A percentile compares a stretch with the other conserved stretches of the same genome.
Conservation (phyloP, 2,113 vertebrate genomes). For the Myotis davidii region DNA sequence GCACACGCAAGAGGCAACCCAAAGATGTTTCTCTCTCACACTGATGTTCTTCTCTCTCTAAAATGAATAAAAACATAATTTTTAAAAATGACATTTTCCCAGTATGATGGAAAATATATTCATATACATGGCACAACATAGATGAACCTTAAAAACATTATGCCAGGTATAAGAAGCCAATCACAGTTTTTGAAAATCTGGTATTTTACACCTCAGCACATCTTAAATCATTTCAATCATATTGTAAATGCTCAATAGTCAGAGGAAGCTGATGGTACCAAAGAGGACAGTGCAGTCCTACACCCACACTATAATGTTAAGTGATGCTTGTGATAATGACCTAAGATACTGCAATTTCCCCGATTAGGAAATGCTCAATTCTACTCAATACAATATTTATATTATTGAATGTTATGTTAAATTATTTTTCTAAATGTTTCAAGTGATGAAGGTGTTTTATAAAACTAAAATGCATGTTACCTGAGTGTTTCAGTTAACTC, state of each 20-base stretch:
- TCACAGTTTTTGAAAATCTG: slow-evolving; percentile 35
- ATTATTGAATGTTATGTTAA: background rate
- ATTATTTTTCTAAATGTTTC: background rate
- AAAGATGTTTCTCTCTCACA: no score
- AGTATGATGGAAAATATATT: no score
- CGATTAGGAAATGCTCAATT: slow-evolving; percentile 1
- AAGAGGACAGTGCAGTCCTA: background rate
- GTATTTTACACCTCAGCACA: background rate
- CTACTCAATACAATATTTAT: background rate
- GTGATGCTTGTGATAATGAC: background rate
- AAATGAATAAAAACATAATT: no score
- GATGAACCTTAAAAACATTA: slow-evolving; percentile 30
- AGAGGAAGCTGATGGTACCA: background rate
- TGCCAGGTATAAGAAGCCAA: background rate
- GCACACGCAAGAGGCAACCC: no score
- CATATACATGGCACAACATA: background rate
- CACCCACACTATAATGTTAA: background rate
- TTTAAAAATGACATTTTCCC: no score
- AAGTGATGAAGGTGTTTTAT: background rate
- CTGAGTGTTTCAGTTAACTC: background rate
- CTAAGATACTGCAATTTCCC: background rate
- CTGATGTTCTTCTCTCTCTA: no score
- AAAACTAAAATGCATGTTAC: background rate
- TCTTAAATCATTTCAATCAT: background rate
- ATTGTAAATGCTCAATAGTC: background rate